Conservation (phyloP, 2,888 invertebrate genomes). For the Callinectes sapidus region DNA sequence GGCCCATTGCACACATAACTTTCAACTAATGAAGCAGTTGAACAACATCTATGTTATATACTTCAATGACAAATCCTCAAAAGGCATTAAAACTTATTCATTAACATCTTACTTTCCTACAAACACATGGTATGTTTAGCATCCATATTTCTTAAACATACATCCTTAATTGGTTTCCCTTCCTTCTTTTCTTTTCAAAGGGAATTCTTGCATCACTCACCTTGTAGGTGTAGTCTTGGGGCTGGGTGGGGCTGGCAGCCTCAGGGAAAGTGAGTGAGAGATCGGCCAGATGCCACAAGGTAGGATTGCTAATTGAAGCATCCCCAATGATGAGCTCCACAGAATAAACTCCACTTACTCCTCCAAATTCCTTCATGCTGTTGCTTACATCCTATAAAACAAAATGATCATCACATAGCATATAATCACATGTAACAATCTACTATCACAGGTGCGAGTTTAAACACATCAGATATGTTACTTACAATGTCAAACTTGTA, state of each 20-base stretch:
- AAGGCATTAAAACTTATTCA: background rate
- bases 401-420: background rate
- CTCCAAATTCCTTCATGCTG: conserved; percentile 86
- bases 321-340: conserved; percentile 93
- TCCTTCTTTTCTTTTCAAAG: background rate
- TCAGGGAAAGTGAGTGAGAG: conserved; percentile 79
- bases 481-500: conserved; percentile 94
- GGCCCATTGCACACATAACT: no score
- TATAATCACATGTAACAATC: background rate
- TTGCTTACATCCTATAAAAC: conserved; percentile 82
- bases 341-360: conserved; percentile 86
- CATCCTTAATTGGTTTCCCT: no score
- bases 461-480: background rate
- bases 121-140: no score
- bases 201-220: conserved; percentile 77
- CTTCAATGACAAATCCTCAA: no score
- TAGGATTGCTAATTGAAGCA: conserved; percentile 90
- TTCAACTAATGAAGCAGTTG: no score
- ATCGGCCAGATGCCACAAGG: conserved; percentile 90
- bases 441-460: background rate
- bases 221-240: conserved; percentile 78
- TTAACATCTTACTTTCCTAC: background rate
- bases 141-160: no score
- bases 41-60: no score
- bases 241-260: conserved; percentile 74